These are phyloP conservation scores for Oligia latruncula DNA, from an alignment of 2,888 invertebrate genomes.

Conservation along the genomic window DNA sequence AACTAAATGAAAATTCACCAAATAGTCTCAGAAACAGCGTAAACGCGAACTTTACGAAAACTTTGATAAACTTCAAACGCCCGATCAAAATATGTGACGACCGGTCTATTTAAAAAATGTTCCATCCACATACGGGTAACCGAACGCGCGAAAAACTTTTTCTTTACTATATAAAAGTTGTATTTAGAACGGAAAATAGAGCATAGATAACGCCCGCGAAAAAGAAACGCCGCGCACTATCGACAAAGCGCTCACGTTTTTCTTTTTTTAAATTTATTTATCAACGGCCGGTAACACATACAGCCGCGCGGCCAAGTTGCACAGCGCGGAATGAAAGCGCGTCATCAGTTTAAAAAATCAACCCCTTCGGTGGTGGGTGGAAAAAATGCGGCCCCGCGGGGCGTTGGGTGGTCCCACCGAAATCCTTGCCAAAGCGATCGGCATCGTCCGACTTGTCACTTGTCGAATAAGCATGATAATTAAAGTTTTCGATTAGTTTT, in stretches of 20 bases:
- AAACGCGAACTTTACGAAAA: constrained; percentile 53
- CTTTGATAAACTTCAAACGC: constrained; percentile 58
- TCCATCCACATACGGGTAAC: constrained; percentile 53
- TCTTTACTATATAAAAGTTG: constrained; percentile 74
- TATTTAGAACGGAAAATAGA: constrained; percentile 79
- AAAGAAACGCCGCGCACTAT: constrained; percentile 86
- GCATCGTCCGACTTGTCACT: constrained; percentile 88
- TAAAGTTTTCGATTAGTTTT: constrained; percentile 87
- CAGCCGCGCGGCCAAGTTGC: constrained; percentile 90
- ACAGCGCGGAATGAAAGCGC: constrained; percentile 90
- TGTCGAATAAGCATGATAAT: constrained; percentile 90
- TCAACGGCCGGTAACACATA: constrained; percentile 86
- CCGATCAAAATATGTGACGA: constrained; percentile 45
- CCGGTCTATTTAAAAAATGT: constrained; percentile 46
- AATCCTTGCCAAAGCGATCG: constrained; percentile 90
- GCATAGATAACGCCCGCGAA: constrained; percentile 83
- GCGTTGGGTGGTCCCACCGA: constrained; percentile 86
- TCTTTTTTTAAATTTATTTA: constrained; percentile 85
- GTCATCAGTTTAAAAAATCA: constrained; percentile 91
- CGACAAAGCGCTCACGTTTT: constrained; percentile 85
- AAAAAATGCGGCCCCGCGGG: constrained; percentile 87
- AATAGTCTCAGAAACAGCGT: constrained; percentile 58
- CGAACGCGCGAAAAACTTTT: constrained; percentile 67
- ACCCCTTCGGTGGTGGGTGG: constrained; percentile 89
- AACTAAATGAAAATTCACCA: constrained; percentile 26